A percentile compares a stretch with the other conserved stretches of the same genome.
Evolutionary conservation across 2,797 vertebrate species (phyloP).

Genomic region (Euthynnus affinis): DNA sequence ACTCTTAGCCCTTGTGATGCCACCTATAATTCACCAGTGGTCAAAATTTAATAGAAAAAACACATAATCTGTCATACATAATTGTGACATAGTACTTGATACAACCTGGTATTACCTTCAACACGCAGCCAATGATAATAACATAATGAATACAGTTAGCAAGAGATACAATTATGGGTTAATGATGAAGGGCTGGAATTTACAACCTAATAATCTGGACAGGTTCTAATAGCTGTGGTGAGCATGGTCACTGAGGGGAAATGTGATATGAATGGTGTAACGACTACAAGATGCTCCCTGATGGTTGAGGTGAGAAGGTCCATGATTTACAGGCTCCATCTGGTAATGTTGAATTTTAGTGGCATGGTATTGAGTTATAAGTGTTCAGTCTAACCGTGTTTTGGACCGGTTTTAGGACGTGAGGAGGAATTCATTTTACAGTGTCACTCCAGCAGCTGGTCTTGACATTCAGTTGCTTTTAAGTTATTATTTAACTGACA

Average conservation of each 20-base stretch:
- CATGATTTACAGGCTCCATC: conserved; percentile 55
- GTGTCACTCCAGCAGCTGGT: conserved; percentile 53
- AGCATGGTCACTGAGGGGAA: conserved; percentile 51
- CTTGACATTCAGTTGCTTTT: conserved; percentile 24
- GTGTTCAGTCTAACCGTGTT: conserved; percentile 21
- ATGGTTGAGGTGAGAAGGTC: conserved; percentile 55
- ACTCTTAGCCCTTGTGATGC: conserved; percentile 38
- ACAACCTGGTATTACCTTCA: conserved; percentile 55
- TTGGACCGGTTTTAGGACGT: conserved; percentile 30
- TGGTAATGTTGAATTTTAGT: conserved; percentile 51
- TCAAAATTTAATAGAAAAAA: conserved; percentile 60
- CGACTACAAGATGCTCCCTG: conserved; percentile 50
- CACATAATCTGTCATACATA: conserved; percentile 53
- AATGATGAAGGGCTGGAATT: conserved; percentile 57
- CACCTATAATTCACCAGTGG: conserved; percentile 53
- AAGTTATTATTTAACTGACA: conserved; percentile 32
- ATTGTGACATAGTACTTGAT: conserved; percentile 25
- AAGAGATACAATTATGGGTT: conserved; percentile 48
- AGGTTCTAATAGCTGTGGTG: conserved; percentile 62
- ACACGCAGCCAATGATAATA: conserved; percentile 50
- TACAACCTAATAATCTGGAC: conserved; percentile 63
- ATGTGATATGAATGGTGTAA: conserved; percentile 62
- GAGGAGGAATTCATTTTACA: conserved; percentile 59
- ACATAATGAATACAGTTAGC: conserved; percentile 34
- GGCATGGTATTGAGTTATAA: background rate